Percentiles rank a stretch among this genome's conserved stretches.
phyloP scores from a whole-genome alignment of 2,113 vertebrate genomes.

The Taurulus bubalis region DNA sequence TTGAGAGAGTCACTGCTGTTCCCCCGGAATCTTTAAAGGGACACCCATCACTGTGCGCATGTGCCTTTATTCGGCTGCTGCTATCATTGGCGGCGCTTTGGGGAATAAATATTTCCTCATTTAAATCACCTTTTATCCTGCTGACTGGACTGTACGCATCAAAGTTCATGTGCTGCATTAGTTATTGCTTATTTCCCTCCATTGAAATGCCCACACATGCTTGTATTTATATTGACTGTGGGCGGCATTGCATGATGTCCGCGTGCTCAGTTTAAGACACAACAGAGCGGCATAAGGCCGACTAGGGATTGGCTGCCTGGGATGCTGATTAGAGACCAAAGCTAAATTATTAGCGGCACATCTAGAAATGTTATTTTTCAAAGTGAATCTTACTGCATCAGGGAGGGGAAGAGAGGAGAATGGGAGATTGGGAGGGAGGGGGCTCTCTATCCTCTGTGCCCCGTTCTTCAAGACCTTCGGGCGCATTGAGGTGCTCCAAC shows the following conservation, averaged over 20 bases:
- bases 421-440: slow-evolving; percentile 17
- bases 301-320: slow-evolving; percentile 19
- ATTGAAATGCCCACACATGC: slow-evolving; percentile 64
- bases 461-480: slow-evolving; percentile 72
- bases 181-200: slow-evolving; percentile 70
- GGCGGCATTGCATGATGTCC: slow-evolving; percentile 57
- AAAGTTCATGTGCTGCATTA: slow-evolving; percentile 81
- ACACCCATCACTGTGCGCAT: slow-evolving; percentile 84
- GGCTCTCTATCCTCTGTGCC: slow-evolving; percentile 52
- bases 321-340: slow-evolving; percentile 25
- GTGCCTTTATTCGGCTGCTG: slow-evolving; percentile 81
- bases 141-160: slow-evolving; percentile 81
- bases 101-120: slow-evolving; percentile 85
- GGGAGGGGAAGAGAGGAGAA: slow-evolving; percentile 35
- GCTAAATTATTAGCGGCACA: slow-evolving; percentile 24
- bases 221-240: slow-evolving; percentile 61
- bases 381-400: slow-evolving; percentile 34
- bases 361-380: slow-evolving; percentile 12
- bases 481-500: slow-evolving; percentile 76
- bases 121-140: slow-evolving; percentile 85
- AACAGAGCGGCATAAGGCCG: slow-evolving; percentile 23
- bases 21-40: slow-evolving; percentile 85
- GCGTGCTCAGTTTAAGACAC: slow-evolving; percentile 38
- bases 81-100: slow-evolving; percentile 77
- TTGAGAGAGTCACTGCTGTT: slow-evolving; percentile 81